Conservation (phyloP, 2,888 invertebrate species). For the Hypsopygia costalis region DNA sequence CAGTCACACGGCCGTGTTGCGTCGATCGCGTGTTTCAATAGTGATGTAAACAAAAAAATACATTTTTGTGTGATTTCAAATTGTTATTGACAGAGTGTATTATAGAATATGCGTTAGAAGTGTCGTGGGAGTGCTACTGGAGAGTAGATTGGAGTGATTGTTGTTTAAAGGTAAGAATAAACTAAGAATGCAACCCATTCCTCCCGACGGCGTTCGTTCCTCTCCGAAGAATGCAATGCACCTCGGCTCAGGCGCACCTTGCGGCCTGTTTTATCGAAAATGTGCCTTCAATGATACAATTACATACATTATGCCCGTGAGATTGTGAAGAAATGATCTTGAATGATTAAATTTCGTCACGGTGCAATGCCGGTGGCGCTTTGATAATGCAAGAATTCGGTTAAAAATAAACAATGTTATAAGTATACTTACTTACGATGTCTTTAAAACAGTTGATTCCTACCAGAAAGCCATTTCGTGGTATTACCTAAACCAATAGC, state of each 20-base stretch:
- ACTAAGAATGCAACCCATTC: conserved; percentile 69
- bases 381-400: conserved; percentile 8
- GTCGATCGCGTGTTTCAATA: conserved; percentile 37
- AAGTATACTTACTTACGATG: background rate
- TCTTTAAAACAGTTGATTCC: no score
- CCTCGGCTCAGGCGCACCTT: conserved; percentile 76
- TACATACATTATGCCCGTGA: conserved; percentile 7
- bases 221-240: conserved; percentile 72
- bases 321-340: background rate
- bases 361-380: conserved; percentile 14
- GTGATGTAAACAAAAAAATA: conserved; percentile 68
- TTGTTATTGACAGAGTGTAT: conserved; percentile 44
- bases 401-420: conserved; percentile 4
- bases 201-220: conserved; percentile 61
- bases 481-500: no score
- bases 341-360: background rate
- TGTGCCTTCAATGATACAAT: conserved; percentile 33
- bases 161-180: conserved; percentile 63
- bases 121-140: conserved; percentile 20
- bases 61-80: conserved; percentile 40
- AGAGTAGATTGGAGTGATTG: conserved; percentile 30
- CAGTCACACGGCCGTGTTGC: conserved; percentile 49
- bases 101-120: conserved; percentile 49
- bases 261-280: conserved; percentile 48
- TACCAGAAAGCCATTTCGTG: no score